Evolutionary conservation across 30 jellyfish, hydroid and myxozoan genomes (phyloP).

Genomic region (Pseudorhiza aurosa): DNA sequence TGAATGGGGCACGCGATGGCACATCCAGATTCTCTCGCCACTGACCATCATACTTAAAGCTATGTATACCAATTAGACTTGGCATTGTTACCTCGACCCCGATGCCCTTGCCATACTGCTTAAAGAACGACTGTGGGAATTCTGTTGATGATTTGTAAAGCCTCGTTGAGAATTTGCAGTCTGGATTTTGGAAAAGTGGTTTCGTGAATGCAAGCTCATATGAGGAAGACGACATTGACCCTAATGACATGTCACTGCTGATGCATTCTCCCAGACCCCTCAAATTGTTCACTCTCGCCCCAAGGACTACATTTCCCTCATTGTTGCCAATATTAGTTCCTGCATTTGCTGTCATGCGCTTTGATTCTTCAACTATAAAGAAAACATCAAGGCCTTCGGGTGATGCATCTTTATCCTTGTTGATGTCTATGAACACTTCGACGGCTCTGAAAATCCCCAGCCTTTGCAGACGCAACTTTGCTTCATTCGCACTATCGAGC

Average conservation of each 20-base stretch:
- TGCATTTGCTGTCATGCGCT: slow-evolving; percentile 67
- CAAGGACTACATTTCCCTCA: slow-evolving; percentile 89
- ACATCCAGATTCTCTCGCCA: slow-evolving; percentile 87
- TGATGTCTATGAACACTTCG: slow-evolving; percentile 89
- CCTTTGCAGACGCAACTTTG: slow-evolving; percentile 84
- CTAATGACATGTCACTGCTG: slow-evolving; percentile 66
- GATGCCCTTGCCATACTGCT: slow-evolving; percentile 74
- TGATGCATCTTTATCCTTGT: slow-evolving; percentile 58
- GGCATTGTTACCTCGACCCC: slow-evolving; percentile 75
- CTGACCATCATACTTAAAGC: slow-evolving; percentile 71
- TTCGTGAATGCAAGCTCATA: slow-evolving; percentile 68
- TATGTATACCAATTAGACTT: slow-evolving; percentile 85
- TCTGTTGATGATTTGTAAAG: slow-evolving; percentile 62
- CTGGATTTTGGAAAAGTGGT: slow-evolving; percentile 83
- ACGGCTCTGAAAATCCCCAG: slow-evolving; percentile 84
- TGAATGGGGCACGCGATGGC: slow-evolving; percentile 78
- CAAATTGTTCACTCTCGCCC: slow-evolving; percentile 72
- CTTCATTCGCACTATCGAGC: slow-evolving; percentile 76
- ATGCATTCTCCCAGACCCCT: slow-evolving; percentile 85
- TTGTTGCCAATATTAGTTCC: slow-evolving; percentile 94
- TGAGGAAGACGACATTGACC: slow-evolving; percentile 86
- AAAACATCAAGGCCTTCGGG: slow-evolving; percentile 84
- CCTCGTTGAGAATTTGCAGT: slow-evolving; percentile 62
- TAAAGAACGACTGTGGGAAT: slow-evolving; percentile 59
- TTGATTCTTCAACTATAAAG: slow-evolving; percentile 77